phyloP scores from a whole-genome alignment of 2,888 invertebrate species.

The Apotomis betuletana region DNA sequence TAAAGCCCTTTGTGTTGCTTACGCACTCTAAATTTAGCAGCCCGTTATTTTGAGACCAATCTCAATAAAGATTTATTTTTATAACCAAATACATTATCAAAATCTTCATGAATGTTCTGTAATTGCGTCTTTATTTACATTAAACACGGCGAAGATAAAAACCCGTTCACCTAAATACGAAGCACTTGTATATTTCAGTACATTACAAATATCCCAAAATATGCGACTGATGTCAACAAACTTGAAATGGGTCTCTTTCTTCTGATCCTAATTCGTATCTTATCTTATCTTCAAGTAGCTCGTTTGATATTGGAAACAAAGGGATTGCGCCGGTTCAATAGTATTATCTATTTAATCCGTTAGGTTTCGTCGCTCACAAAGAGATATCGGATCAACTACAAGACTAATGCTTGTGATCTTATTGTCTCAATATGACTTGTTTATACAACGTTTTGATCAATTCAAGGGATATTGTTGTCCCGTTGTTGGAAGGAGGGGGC shows the following conservation, averaged over 20 bases:
- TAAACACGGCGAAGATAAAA: background rate
- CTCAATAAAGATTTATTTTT: no score
- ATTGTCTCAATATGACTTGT: background rate
- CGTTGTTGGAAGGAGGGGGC: no score
- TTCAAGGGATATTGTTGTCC: background rate
- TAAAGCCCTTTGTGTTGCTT: no score
- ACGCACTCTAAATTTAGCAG: no score
- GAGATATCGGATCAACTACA: background rate
- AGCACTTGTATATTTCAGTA: conserved; percentile 15
- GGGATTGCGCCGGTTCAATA: conserved; percentile 8
- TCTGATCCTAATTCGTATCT: conserved; percentile 26
- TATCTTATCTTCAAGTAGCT: conserved; percentile 37
- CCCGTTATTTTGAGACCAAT: no score
- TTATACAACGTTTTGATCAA: background rate
- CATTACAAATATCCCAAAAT: conserved; percentile 6
- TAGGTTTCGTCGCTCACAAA: background rate
- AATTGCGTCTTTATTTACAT: no score
- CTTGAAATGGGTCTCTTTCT: conserved; percentile 17
- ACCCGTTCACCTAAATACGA: conserved; percentile 3
- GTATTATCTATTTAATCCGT: conserved; percentile 17
- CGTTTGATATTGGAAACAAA: conserved; percentile 31
- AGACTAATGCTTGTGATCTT: background rate
- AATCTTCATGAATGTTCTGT: no score
- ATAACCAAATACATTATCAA: no score
- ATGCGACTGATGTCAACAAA: conserved; percentile 9